Base-by-base conservation (phyloP, 2,888 invertebrate species). In the Neoitamus cyanurus region DNA sequence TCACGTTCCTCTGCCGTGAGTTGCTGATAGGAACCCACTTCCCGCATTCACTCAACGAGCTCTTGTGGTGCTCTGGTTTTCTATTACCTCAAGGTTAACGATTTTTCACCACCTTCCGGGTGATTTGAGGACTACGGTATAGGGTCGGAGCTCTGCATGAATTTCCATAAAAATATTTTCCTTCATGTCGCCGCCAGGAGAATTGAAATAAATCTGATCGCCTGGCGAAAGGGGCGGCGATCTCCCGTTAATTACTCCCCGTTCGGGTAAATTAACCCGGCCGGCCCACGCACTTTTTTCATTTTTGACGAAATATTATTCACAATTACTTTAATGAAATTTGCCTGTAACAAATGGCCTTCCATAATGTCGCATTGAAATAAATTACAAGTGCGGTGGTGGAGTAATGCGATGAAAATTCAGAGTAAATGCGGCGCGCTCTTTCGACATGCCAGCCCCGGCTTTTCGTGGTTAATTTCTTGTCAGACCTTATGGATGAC, bases 281-380 rank as follows among this genome's bases (percentile, higher is more conserved):
- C 31, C 30, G 31, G 25, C 31, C 25, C 48, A 6, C 28, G 42
- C 42, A 42, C n/a, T 58, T 9, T 58, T 58, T 58, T 58, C 58
- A 31, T 58, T 80, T 80, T 48, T 28, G 20, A 34, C 31, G 34
- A 68, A 80, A 80, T 80, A 80, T 80, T 80, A 80, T 80, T 80
- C 58, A 80, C 80, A 80, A 80, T 80, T 80, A 80, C 80, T 80
- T 80, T 80, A 80, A 80, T 80, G 80, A 80, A 80, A 68, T 58
- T 80, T 68, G 80, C 80, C 68, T 68, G 31, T 80, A 80, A 80
- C 42, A 80, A 80, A 80, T 80, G 80, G 34, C 58, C 31, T 20
- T 20, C 80, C 34, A 80, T 80, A 34, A 80, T 58, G 34, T 20
- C 31, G 31, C 80, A 80, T 80, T 80, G 80, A 80, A 58, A 80